Percentiles rank a stretch among this genome's conserved stretches.
Conservation (phyloP, 1,140 invertebrate genomes). For the Acyrthosiphon pisum region DNA sequence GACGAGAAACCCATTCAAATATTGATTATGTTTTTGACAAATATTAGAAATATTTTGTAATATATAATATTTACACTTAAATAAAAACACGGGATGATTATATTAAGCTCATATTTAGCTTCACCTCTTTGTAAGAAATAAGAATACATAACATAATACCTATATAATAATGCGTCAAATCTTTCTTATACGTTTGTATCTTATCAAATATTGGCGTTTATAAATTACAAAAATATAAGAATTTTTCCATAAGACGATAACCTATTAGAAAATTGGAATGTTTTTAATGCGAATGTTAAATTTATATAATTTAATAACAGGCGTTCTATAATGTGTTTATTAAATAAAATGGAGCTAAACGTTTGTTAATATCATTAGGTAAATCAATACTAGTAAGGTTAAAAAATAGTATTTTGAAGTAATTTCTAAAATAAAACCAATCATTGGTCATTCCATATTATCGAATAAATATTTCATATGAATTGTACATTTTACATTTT, state of each 20-base stretch:
- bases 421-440: not conserved
- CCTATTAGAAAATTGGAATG: not conserved
- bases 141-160: not conserved
- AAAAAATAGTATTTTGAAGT: not conserved
- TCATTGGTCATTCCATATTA: not conserved
- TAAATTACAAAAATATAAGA: not conserved
- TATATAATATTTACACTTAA: too few relatives aligned
- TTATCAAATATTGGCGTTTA: too few relatives aligned
- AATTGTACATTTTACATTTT: not conserved
- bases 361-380: too few relatives aligned
- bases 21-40: not conserved
- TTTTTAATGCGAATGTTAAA: not conserved
- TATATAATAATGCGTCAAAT: not conserved
- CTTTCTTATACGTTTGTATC: not conserved
- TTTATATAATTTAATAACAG: conserved; percentile 9
- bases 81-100: too few relatives aligned
- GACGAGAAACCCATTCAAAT: not conserved
- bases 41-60: not conserved
- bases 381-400: not conserved
- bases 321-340: too few relatives aligned
- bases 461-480: not conserved
- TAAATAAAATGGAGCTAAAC: too few relatives aligned
- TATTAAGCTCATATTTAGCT: not conserved
- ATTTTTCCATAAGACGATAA: not conserved
- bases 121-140: not conserved